Conservation (phyloP, 2,797 vertebrate genomes). For the Sternotherus odoratus region DNA sequence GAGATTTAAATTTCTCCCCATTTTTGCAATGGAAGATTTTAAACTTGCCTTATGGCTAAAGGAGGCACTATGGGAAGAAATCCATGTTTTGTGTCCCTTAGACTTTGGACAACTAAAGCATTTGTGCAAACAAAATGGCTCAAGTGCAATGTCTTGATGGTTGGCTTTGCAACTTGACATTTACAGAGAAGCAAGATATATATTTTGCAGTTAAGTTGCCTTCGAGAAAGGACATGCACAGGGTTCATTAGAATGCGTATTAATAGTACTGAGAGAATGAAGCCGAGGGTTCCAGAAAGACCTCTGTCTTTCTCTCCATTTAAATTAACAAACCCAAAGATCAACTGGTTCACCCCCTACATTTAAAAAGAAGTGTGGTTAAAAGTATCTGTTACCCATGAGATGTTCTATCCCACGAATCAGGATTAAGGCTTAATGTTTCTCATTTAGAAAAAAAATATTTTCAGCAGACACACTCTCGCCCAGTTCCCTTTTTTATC, state of each 20-base stretch:
- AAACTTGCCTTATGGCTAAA: neutral
- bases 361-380: neutral
- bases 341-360: neutral
- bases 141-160: neutral
- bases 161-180: neutral
- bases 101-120: neutral
- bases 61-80: neutral
- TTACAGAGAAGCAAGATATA: neutral
- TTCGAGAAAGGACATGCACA: neutral
- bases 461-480: neutral
- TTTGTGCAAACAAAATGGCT: neutral
- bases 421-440: rapidly evolving
- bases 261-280: rapidly evolving
- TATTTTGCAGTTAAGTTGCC: neutral
- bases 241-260: neutral
- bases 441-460: neutral
- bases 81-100: neutral
- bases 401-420: rapidly evolving
- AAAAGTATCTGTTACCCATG: neutral
- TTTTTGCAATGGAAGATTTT: neutral
- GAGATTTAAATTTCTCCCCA: neutral
- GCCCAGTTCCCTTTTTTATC: neutral
- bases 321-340: neutral
- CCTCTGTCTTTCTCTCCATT: neutral
- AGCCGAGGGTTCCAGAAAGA: rapidly evolving